Percentiles rank a stretch among this genome's conserved stretches.
phyloP scores from a whole-genome alignment of 2,797 vertebrate species.

The Oreochromis grahami region DNA sequence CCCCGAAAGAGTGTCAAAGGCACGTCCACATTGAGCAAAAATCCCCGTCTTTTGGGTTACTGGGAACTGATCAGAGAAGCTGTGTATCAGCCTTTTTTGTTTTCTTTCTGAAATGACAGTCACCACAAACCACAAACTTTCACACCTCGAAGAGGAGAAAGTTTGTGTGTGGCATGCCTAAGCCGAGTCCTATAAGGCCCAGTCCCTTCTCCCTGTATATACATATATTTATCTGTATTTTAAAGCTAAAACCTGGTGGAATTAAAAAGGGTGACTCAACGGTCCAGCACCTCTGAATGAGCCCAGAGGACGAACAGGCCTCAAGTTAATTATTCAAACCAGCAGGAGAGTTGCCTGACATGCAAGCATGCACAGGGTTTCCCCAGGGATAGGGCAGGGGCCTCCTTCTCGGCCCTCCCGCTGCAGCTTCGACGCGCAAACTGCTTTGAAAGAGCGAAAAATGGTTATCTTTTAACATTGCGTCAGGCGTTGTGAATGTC shows the following conservation, averaged over 20 bases:
- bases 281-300: slow-evolving; percentile 59
- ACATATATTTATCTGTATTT: neutral
- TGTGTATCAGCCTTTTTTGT: slow-evolving; percentile 27
- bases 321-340: slow-evolving; percentile 65
- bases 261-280: slow-evolving; percentile 41
- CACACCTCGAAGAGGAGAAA: slow-evolving; percentile 51
- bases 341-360: slow-evolving; percentile 51
- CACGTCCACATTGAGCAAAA: slow-evolving; percentile 19
- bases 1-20: neutral
- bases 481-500: neutral
- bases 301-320: slow-evolving; percentile 57
- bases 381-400: slow-evolving; percentile 36
- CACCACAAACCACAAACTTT: slow-evolving; percentile 58
- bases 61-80: slow-evolving; percentile 34
- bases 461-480: neutral
- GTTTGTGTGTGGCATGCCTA: slow-evolving; percentile 31
- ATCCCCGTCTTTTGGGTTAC: slow-evolving; percentile 48
- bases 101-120: slow-evolving; percentile 50
- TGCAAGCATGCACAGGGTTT: slow-evolving; percentile 52
- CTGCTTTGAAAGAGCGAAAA: neutral
- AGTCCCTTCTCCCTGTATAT: neutral
- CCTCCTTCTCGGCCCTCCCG: slow-evolving; percentile 8
- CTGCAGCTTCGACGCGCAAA: slow-evolving; percentile 25
- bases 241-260: slow-evolving; percentile 22
- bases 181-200: neutral